Evolutionary conservation across 2,797 vertebrate genomes (phyloP).

Genomic region (Acanthis flammea): DNA sequence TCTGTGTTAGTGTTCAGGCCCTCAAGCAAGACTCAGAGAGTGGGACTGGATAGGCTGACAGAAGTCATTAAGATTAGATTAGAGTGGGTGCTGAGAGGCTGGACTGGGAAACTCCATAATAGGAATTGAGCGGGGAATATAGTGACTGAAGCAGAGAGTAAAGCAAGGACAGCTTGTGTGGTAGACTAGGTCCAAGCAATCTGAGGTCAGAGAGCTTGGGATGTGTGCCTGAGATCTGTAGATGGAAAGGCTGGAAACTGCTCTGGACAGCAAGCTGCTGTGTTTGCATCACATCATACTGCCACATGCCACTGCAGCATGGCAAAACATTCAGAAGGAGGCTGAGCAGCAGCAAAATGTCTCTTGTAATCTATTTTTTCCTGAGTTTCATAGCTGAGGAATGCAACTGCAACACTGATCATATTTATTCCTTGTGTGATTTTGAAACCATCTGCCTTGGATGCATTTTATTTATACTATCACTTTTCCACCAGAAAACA

Average conservation of each 20-base stretch:
- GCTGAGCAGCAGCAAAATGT: neutral
- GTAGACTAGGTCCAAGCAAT: neutral
- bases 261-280: neutral
- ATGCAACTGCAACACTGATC: neutral
- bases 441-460: neutral
- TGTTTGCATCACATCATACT: neutral
- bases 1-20: neutral
- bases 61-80: constrained; percentile 7
- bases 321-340: neutral
- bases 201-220: neutral
- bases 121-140: neutral
- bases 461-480: neutral
- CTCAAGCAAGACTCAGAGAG: neutral
- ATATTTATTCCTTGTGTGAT: neutral
- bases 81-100: neutral
- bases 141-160: neutral
- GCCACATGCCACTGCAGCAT: neutral
- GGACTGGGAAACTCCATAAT: neutral
- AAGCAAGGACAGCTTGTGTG: neutral
- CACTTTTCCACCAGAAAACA: neutral
- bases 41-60: neutral
- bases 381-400: neutral
- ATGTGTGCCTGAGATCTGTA: neutral
- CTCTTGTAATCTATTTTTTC: neutral
- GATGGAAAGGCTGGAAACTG: neutral